phyloP scores from a whole-genome alignment of 2,113 vertebrate species.

The Corvus cornix region DNA sequence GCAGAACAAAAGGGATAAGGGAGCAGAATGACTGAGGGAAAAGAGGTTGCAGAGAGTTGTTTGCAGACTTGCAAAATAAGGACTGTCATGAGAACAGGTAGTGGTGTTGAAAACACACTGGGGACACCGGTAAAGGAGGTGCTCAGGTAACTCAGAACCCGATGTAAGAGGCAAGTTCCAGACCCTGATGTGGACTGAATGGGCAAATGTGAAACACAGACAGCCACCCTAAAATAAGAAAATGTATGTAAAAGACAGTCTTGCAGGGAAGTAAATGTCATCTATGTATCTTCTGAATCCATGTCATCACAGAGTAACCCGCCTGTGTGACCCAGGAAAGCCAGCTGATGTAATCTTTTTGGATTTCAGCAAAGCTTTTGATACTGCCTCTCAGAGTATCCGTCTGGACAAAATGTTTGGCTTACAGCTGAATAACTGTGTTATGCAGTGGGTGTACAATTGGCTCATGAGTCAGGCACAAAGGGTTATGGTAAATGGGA shows the following conservation, averaged over 20 bases:
- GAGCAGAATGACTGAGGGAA: not conserved
- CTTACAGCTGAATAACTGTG: too few relatives aligned
- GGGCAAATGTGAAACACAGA: not conserved
- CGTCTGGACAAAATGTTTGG: not conserved
- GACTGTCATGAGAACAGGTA: not conserved
- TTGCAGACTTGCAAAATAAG: not conserved
- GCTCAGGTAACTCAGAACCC: rapidly evolving
- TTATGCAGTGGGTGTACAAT: not conserved
- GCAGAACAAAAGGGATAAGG: constrained; percentile 9
- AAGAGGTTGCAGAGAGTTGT: not conserved
- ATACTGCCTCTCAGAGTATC: not conserved
- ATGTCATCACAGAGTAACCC: not conserved
- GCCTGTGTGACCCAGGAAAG: not conserved
- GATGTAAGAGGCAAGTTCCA: not conserved
- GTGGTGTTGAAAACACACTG: not conserved
- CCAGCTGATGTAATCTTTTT: not conserved
- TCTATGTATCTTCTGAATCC: not conserved
- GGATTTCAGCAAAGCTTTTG: not conserved
- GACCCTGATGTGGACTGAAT: not conserved
- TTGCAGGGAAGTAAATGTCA: not conserved
- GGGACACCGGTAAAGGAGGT: not conserved
- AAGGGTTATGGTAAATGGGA: not conserved
- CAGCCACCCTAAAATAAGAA: not conserved
- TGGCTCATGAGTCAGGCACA: not conserved
- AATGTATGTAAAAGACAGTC: not conserved